Percentiles rank a stretch among this genome's conserved stretches.
Evolutionary conservation across 2,888 invertebrate genomes (phyloP).

Genomic region (Trichogramma dendrolimi): DNA sequence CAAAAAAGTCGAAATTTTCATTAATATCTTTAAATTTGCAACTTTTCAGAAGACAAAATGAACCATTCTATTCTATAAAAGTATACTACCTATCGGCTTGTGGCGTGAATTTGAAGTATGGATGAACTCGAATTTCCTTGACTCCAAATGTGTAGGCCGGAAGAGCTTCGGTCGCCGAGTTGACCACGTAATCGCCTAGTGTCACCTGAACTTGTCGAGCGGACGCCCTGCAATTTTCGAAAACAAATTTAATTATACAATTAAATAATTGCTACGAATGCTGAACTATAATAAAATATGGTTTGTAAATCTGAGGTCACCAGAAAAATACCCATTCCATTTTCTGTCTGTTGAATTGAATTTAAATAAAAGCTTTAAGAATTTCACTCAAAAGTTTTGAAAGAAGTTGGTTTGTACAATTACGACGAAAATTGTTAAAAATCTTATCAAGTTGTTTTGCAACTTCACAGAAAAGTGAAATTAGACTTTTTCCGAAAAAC

Average conservation of each 20-base stretch:
- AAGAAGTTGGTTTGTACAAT: neutral
- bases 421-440: neutral
- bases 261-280: too few species aligned
- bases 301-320: too few species aligned
- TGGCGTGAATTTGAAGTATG: conserved; percentile 88
- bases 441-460: neutral
- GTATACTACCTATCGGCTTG: conserved; percentile 67
- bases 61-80: neutral
- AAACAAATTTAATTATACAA: neutral
- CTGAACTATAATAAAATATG: too few species aligned
- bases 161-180: conserved; percentile 85
- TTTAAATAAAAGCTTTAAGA: too few species aligned
- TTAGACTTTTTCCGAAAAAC: neutral
- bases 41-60: neutral
- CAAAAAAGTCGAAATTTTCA: conserved; percentile 5
- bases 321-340: too few species aligned
- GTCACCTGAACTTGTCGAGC: conserved; percentile 90
- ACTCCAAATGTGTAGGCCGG: conserved; percentile 91
- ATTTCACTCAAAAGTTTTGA: neutral
- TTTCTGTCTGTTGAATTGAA: too few species aligned
- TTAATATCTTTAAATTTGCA: conserved; percentile 1
- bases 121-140: conserved; percentile 84
- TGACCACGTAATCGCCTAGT: conserved; percentile 88
- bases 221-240: conserved; percentile 61
- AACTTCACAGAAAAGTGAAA: neutral